A percentile compares a stretch with the other conserved stretches of the same genome.
Conservation (phyloP, 2,113 vertebrate genomes). For the Ailuropoda melanoleuca region DNA sequence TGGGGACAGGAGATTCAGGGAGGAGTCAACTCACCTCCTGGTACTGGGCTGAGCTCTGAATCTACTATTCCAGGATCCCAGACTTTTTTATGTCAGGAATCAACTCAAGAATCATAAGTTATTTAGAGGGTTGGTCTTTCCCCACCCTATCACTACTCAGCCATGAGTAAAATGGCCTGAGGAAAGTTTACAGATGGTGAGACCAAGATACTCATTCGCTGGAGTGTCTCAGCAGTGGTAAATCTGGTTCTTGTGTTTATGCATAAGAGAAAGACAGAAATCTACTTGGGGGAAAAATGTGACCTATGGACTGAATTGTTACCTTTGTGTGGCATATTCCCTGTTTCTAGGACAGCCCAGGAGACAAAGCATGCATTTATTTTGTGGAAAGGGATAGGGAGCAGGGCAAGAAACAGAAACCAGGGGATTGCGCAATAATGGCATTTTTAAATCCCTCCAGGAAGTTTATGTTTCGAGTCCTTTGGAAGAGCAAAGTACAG, state of each 20-base stretch:
- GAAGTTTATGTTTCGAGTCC: slow-evolving; percentile 65
- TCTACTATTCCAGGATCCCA: not conserved
- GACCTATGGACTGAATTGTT: slow-evolving; percentile 69
- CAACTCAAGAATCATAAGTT: not conserved
- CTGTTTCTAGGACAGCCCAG: slow-evolving; percentile 37
- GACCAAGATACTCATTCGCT: not conserved
- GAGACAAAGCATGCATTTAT: slow-evolving; percentile 73
- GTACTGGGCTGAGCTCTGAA: not conserved
- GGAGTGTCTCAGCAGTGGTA: not conserved
- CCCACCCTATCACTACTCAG: not conserved
- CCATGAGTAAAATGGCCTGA: slow-evolving; percentile 8
- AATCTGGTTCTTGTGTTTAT: not conserved
- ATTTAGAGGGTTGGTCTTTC: not conserved
- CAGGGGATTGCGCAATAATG: slow-evolving; percentile 58
- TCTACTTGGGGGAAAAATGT: not conserved
- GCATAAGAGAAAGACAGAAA: slow-evolving; percentile 44
- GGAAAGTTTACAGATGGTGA: not conserved
- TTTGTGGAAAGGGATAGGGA: slow-evolving; percentile 62
- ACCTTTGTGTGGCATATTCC: slow-evolving; percentile 66
- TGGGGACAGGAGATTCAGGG: not conserved
- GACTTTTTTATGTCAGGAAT: not conserved
- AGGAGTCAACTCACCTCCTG: not conserved
- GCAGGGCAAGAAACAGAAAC: slow-evolving; percentile 62
- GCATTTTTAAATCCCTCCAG: slow-evolving; percentile 52
- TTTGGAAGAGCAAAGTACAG: slow-evolving; percentile 32